Evolutionary conservation across 2,113 vertebrate species (phyloP).

Genomic region (Onychostruthus taczanowskii): DNA sequence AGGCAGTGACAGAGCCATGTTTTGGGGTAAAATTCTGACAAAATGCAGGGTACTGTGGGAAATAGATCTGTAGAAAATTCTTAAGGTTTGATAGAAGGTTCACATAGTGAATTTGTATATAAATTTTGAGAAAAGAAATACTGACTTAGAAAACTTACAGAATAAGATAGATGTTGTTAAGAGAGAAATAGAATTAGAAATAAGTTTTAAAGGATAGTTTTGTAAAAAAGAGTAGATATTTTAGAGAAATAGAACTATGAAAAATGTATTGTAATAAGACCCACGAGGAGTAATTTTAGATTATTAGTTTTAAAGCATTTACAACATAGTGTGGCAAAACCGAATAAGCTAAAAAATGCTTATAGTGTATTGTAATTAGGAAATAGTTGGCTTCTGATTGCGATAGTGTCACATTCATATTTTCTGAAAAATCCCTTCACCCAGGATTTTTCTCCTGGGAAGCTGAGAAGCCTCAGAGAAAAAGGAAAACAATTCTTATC

Average conservation of each 20-base stretch:
- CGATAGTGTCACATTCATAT: neutral
- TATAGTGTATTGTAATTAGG: neutral
- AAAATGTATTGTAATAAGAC: neutral
- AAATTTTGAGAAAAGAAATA: neutral
- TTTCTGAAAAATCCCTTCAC: too few relatives aligned
- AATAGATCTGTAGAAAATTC: neutral
- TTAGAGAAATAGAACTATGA: neutral
- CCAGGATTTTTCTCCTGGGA: too few relatives aligned
- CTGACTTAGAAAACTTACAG: neutral
- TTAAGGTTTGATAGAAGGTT: neutral
- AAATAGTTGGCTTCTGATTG: neutral
- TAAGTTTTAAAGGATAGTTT: neutral
- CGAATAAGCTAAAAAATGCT: neutral
- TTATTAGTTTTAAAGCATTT: neutral
- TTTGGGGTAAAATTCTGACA: neutral
- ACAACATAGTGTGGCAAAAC: neutral
- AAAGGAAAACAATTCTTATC: too few relatives aligned
- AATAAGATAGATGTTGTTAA: neutral
- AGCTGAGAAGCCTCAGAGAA: too few relatives aligned
- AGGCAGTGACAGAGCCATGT: rapidly evolving
- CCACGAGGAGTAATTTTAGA: neutral
- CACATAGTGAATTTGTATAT: neutral
- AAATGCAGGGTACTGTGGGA: neutral
- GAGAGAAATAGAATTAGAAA: neutral
- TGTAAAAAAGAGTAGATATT: neutral